Base-by-base conservation (phyloP, 2,888 invertebrate genomes). In the Lamproptera curius region DNA sequence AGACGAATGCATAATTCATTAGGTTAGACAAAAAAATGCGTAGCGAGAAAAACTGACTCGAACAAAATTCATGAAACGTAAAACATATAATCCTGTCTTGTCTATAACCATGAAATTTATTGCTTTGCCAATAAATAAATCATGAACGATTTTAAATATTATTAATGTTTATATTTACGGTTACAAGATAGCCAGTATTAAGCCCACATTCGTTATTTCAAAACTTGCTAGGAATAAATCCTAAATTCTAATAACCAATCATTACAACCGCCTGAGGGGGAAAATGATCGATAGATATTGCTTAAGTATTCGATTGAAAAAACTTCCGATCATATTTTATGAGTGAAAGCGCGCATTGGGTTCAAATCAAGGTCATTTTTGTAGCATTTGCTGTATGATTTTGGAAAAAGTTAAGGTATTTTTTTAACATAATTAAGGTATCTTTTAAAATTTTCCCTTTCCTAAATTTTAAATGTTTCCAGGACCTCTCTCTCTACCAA, bases 211-310 rank as follows among this genome's bases (percentile, higher is more conserved):
- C 8, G 39, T 39, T 45, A 41, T 46, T 1, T 28, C 16, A 23
- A 16, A 36, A 35, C 35, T 28, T 26, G 13, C 23, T 10, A 28
- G 17, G 14, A 16, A 46, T 41, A 36, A 46, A 46, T 46, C 26
- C 36, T 16, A 46, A 46, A 17, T 41, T 39, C 33, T 40, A 41
- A 46, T 41, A 46, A 35, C 46, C 46, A 46, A 35, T 46, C 46
- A 46, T 46, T 46, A 46, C 34, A 46, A 39, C 15, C 40, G 40
- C 46, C 46, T 10, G 6, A 26, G 26, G 43, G 16, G 26, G 10
- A 13, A 23, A 46, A 40, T 35, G 40, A 46, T 40, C 35, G 35
- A 15, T 46, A 42, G 1, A 3, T 42, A n/a, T 31, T 31, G 31
- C 31, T 11, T 11, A 31, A 31, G 31, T 31, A 31, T 31, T 10